Evolutionary conservation across 2,113 vertebrate species (phyloP).

Genomic region (Thalassarche chlororhynchos): DNA sequence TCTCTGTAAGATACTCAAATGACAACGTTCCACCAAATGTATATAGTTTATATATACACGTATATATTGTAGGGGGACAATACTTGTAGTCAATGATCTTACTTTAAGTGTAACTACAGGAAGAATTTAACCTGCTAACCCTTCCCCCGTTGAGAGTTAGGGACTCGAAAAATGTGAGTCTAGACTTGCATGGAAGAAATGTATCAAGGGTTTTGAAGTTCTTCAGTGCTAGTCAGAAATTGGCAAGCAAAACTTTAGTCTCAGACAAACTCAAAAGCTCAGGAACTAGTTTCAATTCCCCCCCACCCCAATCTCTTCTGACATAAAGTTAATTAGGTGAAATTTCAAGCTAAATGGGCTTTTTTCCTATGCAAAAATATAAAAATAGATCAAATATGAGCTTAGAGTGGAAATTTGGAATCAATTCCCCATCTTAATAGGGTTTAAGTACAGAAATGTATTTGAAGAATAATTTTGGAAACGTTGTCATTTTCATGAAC

Average conservation of each 20-base stretch:
- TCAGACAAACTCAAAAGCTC: background rate
- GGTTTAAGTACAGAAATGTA: background rate
- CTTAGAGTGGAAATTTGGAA: slow-evolving; percentile 13
- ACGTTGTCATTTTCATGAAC: background rate
- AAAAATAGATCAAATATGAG: slow-evolving; percentile 37
- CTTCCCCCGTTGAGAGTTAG: background rate
- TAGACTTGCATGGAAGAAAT: background rate
- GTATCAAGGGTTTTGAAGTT: background rate
- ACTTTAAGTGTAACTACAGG: background rate
- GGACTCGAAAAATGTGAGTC: background rate
- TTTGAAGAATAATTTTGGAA: slow-evolving; percentile 32
- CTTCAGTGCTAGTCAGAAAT: background rate
- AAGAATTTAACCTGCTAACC: slow-evolving; percentile 24
- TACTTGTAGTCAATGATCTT: background rate
- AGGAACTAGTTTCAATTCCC: background rate
- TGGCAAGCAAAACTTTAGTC: background rate
- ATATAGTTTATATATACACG: background rate
- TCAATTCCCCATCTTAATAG: slow-evolving; percentile 17
- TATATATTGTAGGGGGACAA: background rate
- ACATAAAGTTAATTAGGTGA: slow-evolving; percentile 21
- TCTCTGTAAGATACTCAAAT: background rate
- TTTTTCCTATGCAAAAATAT: slow-evolving; percentile 3
- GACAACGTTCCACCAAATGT: background rate
- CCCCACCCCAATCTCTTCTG: background rate
- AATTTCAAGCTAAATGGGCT: slow-evolving; percentile 2